Conservation (phyloP, 2,797 vertebrate species). For the Alosa sapidissima region DNA sequence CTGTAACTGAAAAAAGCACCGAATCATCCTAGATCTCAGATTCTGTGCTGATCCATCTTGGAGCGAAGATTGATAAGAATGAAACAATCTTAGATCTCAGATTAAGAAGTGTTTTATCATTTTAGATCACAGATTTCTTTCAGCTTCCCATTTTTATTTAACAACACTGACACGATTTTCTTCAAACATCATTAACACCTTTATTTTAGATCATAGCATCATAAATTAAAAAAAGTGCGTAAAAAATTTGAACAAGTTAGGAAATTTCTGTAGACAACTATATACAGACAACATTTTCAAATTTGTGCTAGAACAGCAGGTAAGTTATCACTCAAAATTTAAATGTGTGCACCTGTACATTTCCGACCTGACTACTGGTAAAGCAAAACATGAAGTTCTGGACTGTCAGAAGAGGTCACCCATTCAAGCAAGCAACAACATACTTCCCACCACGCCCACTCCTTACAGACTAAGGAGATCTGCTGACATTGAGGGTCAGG, state of each 20-base stretch:
- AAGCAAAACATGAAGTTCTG: background rate
- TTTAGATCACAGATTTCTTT: no score
- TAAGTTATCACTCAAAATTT: slow-evolving; percentile 25
- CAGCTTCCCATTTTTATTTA: background rate
- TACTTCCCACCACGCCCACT: background rate
- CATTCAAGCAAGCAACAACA: background rate
- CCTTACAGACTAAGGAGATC: background rate
- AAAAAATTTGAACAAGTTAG: slow-evolving; percentile 87
- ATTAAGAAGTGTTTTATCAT: background rate
- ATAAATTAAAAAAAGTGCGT: slow-evolving; percentile 87
- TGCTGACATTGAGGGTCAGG: background rate
- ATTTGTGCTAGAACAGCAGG: slow-evolving; percentile 43
- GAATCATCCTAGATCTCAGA: background rate
- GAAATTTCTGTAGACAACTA: slow-evolving; percentile 88
- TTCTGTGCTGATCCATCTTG: background rate
- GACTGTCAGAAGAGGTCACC: background rate
- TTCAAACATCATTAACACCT: slow-evolving; percentile 68
- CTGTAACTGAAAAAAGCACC: no score
- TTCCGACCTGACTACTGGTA: background rate
- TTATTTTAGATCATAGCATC: slow-evolving; percentile 80
- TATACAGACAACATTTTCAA: slow-evolving; percentile 70
- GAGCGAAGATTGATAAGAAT: no score
- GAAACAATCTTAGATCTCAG: no score
- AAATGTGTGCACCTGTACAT: background rate
- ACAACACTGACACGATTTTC: slow-evolving; percentile 2